These are phyloP conservation scores for Hydraecia micacea DNA, from an alignment of 2,888 invertebrate species.

Conservation along the genomic window DNA sequence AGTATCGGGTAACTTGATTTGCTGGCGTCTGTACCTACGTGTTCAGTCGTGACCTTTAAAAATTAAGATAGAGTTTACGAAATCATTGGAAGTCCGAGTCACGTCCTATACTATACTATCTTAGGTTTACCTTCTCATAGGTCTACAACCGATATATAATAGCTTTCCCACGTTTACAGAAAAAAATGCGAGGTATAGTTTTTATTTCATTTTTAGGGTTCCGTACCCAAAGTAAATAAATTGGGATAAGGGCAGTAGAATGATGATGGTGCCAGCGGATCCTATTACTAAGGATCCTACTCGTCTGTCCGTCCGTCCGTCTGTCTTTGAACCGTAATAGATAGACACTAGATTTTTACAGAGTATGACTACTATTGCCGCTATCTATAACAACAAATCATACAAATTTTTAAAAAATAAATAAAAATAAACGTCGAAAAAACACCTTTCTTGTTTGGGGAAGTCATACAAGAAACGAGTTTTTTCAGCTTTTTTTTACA, in stretches of 20 bases:
- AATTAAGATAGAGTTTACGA: neutral
- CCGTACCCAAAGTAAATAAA: neutral
- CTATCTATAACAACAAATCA: no score
- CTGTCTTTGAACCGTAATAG: no score
- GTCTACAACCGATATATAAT: neutral
- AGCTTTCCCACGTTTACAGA: neutral
- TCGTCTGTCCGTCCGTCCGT: no score
- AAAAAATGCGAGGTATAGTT: neutral
- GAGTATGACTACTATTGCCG: neutral
- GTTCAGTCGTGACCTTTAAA: neutral
- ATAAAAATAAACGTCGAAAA: neutral
- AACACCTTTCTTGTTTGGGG: no score
- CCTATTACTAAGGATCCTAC: no score
- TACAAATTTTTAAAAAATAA: no score
- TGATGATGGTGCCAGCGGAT: no score
- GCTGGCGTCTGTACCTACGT: neutral
- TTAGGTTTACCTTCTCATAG: neutral
- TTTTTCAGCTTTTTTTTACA: no score
- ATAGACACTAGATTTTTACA: neutral
- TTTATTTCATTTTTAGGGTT: neutral
- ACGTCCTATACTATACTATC: neutral
- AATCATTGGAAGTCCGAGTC: slow-evolving; percentile 5
- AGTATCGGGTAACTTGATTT: no score
- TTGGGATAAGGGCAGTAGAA: no score
- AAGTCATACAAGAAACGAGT: neutral